Conservation (phyloP, 1,140 invertebrate genomes). For the Nasonia vitripennis region DNA sequence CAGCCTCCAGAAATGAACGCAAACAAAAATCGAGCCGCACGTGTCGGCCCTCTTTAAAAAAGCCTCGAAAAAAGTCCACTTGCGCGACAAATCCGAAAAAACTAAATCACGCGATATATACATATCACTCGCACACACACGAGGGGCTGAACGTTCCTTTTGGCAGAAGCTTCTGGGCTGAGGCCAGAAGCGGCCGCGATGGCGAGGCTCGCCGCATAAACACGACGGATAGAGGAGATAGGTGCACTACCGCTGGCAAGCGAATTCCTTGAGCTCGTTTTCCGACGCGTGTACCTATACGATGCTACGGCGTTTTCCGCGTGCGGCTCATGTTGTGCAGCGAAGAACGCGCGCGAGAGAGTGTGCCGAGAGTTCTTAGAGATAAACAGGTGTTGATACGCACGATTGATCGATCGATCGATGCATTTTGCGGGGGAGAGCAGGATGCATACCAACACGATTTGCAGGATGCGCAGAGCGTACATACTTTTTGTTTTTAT, state of each 20-base stretch:
- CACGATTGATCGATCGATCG: background rate
- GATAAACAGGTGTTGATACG: background rate
- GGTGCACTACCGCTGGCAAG: background rate
- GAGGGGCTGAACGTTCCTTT: background rate
- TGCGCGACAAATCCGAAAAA: background rate
- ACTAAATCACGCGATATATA: background rate
- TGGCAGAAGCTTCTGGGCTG: background rate
- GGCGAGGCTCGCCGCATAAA: background rate
- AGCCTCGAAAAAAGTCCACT: background rate
- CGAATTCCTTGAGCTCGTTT: constrained; percentile 5
- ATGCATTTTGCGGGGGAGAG: no score
- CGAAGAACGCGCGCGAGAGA: background rate
- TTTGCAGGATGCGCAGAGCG: background rate
- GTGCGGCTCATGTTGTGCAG: background rate
- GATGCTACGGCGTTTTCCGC: background rate
- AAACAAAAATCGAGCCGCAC: no score
- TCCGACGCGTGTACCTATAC: background rate
- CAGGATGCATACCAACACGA: background rate
- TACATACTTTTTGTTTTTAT: background rate
- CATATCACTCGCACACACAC: background rate
- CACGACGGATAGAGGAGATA: background rate
- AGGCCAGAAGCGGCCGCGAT: background rate
- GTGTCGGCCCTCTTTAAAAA: no score
- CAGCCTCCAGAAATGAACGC: no score
- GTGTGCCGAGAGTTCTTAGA: background rate